These are phyloP conservation scores for Ailuropoda melanoleuca DNA, from an alignment of 2,113 vertebrate species.

Conservation along the genomic window DNA sequence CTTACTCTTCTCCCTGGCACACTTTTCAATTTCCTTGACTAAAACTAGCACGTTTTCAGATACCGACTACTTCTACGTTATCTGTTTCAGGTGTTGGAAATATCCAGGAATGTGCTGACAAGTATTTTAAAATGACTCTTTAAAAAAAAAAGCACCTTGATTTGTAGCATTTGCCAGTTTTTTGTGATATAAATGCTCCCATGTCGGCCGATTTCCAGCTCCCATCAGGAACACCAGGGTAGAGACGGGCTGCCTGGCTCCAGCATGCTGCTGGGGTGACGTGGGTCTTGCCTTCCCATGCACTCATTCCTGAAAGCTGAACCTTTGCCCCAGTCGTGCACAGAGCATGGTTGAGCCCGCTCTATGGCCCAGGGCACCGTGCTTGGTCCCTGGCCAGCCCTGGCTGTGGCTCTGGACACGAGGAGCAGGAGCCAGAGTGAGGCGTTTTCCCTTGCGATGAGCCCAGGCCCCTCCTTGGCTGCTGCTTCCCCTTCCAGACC, in stretches of 20 bases:
- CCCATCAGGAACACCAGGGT: not conserved
- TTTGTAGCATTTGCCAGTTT: not conserved
- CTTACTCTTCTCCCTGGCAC: fast-evolving
- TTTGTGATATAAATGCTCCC: not conserved
- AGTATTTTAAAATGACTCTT: not conserved
- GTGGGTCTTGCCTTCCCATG: not conserved
- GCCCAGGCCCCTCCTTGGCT: not conserved
- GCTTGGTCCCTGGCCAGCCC: no score
- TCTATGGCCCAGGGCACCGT: not conserved
- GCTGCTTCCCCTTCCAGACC: not conserved
- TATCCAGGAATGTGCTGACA: not conserved
- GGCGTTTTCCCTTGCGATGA: not conserved
- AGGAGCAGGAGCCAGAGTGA: not conserved
- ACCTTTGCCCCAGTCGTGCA: not conserved
- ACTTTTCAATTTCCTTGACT: not conserved
- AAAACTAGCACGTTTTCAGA: not conserved
- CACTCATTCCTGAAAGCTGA: not conserved
- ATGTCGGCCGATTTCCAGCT: not conserved
- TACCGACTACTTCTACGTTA: not conserved
- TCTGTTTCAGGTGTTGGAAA: not conserved
- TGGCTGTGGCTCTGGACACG: no score
- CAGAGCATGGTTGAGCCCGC: no score
- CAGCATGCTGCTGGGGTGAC: not conserved
- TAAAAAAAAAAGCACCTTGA: not conserved
- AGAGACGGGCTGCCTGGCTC: no score